Evolutionary conservation across 2,113 vertebrate genomes (phyloP).

Genomic region (Octodon degus): DNA sequence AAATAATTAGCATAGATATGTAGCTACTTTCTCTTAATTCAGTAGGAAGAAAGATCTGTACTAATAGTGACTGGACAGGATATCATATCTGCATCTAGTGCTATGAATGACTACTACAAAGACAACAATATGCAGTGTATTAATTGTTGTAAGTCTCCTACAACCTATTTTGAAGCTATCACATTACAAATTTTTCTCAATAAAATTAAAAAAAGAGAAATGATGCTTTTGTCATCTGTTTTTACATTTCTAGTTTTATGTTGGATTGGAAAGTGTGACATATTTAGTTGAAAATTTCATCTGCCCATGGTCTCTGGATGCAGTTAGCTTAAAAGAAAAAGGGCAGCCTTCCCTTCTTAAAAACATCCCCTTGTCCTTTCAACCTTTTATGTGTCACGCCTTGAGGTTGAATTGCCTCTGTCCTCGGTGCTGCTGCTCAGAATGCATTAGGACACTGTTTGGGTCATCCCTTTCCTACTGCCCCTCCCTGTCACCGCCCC

Average conservation of each 20-base stretch:
- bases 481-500: not conserved
- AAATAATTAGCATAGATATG: no score
- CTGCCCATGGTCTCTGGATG: not conserved
- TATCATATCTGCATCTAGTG: no score
- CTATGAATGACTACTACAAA: no score
- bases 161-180: no score
- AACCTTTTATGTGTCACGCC: not conserved
- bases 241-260: conserved; percentile 4
- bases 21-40: no score
- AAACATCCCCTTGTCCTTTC: not conserved
- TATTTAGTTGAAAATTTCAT: conserved; percentile 31
- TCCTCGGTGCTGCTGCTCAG: not conserved
- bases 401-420: not conserved
- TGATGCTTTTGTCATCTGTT: not conserved
- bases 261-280: not conserved
- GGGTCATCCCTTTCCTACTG: not conserved
- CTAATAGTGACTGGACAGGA: no score
- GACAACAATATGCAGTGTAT: no score
- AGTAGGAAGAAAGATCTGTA: no score
- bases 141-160: no score
- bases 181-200: no score
- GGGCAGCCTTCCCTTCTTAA: accelerated
- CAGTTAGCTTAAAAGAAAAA: not conserved
- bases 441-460: not conserved
- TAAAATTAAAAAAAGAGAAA: not conserved